Evolutionary conservation across 2,888 invertebrate genomes (phyloP).

Genomic region (Zeuzera pyrina): DNA sequence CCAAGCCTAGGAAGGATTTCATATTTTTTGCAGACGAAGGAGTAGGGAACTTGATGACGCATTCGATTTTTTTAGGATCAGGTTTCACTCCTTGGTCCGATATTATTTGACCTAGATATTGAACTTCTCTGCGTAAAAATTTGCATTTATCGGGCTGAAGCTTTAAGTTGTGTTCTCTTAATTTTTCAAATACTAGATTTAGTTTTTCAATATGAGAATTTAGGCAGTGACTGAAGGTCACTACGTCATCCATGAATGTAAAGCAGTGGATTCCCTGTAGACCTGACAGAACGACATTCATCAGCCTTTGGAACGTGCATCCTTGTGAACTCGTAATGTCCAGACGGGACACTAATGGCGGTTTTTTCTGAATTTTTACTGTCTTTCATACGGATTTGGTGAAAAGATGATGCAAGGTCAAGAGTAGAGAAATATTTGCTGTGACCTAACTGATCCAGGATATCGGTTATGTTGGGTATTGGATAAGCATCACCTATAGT

Average conservation of each 20-base stretch:
- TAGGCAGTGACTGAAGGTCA: background rate
- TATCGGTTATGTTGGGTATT: conserved; percentile 18
- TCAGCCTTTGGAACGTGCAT: too few species aligned
- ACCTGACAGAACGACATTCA: too few species aligned
- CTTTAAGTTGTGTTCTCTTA: conserved; percentile 20
- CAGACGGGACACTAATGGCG: conserved; percentile 21
- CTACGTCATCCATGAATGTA: conserved; percentile 1
- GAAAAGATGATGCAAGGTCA: conserved; percentile 14
- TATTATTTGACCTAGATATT: conserved; percentile 34
- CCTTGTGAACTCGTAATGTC: conserved; percentile 21
- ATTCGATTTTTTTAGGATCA: conserved; percentile 28
- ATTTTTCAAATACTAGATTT: conserved; percentile 12
- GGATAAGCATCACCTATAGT: conserved; percentile 20
- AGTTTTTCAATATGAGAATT: background rate
- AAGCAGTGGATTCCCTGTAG: conserved; percentile 1
- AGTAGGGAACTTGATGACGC: too few species aligned
- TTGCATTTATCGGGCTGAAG: conserved; percentile 31
- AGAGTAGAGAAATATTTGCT: conserved; percentile 12
- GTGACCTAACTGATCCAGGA: conserved; percentile 18
- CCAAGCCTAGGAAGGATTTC: too few species aligned
- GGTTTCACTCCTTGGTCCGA: conserved; percentile 31
- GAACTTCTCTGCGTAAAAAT: conserved; percentile 29
- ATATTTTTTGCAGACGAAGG: too few species aligned
- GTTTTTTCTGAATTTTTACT: conserved; percentile 19
- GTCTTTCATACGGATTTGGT: conserved; percentile 14